These are phyloP conservation scores for Pelosia muscerda DNA, from an alignment of 2,888 invertebrate genomes.

Conservation along the genomic window DNA sequence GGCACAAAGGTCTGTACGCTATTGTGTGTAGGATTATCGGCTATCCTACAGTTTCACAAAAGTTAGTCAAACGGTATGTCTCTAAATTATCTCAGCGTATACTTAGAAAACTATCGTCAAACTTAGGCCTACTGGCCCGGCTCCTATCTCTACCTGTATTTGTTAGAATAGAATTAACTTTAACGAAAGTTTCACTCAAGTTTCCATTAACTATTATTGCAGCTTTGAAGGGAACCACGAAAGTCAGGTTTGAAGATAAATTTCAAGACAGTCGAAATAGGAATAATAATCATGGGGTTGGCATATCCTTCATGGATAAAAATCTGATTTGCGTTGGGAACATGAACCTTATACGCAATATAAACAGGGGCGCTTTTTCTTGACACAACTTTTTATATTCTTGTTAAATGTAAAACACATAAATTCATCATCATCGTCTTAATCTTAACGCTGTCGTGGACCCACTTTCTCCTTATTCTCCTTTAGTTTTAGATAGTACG, in stretches of 20 bases:
- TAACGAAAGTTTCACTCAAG: slow-evolving; percentile 33
- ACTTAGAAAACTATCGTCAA: slow-evolving; percentile 57
- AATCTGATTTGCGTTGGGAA: slow-evolving; percentile 15
- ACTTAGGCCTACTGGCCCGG: slow-evolving; percentile 56
- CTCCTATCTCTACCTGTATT: slow-evolving; percentile 53
- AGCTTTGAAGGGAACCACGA: slow-evolving; percentile 37
- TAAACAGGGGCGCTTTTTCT: too few relatives aligned
- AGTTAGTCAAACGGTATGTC: slow-evolving; percentile 74
- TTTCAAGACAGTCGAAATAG: slow-evolving; percentile 17
- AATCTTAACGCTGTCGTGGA: too few relatives aligned
- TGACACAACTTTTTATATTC: too few relatives aligned
- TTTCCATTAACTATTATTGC: slow-evolving; percentile 29
- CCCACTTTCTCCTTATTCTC: too few relatives aligned
- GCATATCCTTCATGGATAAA: too few relatives aligned
- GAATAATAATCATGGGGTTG: slow-evolving; percentile 23
- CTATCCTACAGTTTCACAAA: slow-evolving; percentile 73
- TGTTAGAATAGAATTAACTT: slow-evolving; percentile 43
- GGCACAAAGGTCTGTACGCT: slow-evolving; percentile 60
- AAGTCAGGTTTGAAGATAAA: slow-evolving; percentile 29
- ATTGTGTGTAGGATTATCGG: slow-evolving; percentile 73
- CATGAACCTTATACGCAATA: background rate
- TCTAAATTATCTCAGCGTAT: slow-evolving; percentile 69
- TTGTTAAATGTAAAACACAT: too few relatives aligned
- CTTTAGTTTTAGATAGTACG: too few relatives aligned
- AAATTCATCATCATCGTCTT: too few relatives aligned